Percentiles rank a stretch among this genome's conserved stretches.
phyloP scores from a whole-genome alignment of 2,113 vertebrate genomes.

The Cebus imitator region DNA sequence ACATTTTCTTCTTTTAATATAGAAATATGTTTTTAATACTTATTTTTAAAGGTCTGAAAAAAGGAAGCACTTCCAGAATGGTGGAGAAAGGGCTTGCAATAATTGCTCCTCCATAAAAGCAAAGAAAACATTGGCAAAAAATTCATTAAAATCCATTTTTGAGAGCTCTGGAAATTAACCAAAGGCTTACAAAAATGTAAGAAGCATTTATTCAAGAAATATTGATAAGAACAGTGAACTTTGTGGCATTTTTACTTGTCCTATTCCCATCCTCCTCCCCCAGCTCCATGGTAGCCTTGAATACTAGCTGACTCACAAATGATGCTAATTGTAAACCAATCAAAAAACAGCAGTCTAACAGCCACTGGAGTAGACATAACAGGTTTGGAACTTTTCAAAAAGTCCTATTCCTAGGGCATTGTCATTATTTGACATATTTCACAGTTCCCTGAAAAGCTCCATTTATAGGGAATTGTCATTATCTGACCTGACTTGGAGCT shows the following conservation, averaged over 20 bases:
- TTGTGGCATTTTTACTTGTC: not conserved
- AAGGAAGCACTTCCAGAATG: constrained; percentile 7
- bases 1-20: constrained; percentile 22
- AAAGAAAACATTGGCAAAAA: not conserved
- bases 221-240: not conserved
- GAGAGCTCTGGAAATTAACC: not conserved
- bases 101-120: not conserved
- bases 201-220: not conserved
- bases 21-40: constrained; percentile 7
- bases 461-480: not conserved
- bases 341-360: not conserved
- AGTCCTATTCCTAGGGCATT: not conserved
- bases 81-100: not conserved
- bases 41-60: constrained; percentile 22
- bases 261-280: not conserved
- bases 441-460: not conserved
- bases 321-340: not conserved
- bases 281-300: not conserved
- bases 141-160: not conserved
- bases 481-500: constrained; percentile 8
- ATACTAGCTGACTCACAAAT: not conserved
- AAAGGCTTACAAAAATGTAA: not conserved
- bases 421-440: not conserved
- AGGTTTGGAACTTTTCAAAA: not conserved
- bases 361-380: not conserved